Evolutionary conservation across 2,113 vertebrate genomes (phyloP).

Genomic region (Mesocricetus auratus): DNA sequence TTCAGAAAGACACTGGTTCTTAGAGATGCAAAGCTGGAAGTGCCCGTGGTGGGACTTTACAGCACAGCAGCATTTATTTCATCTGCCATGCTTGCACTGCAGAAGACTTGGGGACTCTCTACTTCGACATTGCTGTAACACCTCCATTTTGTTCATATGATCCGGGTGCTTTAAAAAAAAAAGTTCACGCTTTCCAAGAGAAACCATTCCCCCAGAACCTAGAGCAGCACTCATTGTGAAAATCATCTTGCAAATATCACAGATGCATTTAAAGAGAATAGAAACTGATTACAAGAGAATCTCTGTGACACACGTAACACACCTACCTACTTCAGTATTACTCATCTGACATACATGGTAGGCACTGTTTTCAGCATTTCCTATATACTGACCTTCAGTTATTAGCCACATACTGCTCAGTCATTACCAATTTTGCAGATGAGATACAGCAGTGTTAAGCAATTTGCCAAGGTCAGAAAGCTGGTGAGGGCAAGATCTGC

Average conservation of each 20-base stretch:
- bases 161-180: not conserved
- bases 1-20: not conserved
- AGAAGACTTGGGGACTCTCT: slow-evolving; percentile 1
- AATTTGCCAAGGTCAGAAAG: not conserved
- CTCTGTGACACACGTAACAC: not conserved
- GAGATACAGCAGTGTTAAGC: not conserved
- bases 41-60: not conserved
- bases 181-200: not conserved
- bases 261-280: not conserved
- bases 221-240: not conserved
- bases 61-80: not conserved
- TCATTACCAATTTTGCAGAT: not conserved
- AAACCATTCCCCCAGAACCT: not conserved
- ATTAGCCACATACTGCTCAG: not conserved
- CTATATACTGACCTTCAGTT: not conserved
- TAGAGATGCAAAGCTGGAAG: not conserved
- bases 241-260: not conserved
- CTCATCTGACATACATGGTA: not conserved
- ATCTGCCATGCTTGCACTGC: not conserved
- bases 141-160: not conserved
- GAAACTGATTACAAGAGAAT: not conserved
- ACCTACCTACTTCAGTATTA: not conserved
- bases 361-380: not conserved
- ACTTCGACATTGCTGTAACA: not conserved
- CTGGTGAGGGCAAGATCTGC: not conserved